A percentile compares a stretch with the other conserved stretches of the same genome.
These are phyloP conservation scores for Threskiornis aethiopicus DNA, from an alignment of 2,797 vertebrate genomes.

Conservation along the genomic window DNA sequence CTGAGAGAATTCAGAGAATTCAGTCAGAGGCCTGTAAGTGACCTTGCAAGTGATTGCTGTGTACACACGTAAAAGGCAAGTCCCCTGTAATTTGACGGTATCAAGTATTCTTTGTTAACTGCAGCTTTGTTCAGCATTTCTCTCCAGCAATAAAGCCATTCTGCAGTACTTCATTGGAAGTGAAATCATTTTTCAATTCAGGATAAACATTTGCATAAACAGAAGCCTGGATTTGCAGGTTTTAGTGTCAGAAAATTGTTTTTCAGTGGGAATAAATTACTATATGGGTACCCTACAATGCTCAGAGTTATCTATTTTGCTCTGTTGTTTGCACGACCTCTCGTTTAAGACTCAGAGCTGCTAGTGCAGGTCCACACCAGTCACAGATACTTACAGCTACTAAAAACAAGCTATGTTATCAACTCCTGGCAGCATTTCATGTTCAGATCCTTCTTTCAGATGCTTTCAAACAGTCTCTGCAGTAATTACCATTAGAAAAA, in stretches of 20 bases:
- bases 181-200: not conserved
- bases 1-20: no score
- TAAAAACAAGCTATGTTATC: not conserved
- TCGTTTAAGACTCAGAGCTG: not conserved
- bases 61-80: not conserved
- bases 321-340: not conserved
- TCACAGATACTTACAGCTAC: not conserved
- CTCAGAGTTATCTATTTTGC: not conserved
- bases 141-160: not conserved
- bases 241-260: not conserved
- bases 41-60: not conserved
- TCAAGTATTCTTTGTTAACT: not conserved
- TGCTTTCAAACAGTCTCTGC: not conserved
- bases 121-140: not conserved
- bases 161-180: not conserved
- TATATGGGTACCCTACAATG: not conserved
- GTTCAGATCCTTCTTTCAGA: not conserved
- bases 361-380: not conserved
- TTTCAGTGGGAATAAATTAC: not conserved
- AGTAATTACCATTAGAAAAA: not conserved
- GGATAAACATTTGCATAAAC: not conserved
- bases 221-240: not conserved
- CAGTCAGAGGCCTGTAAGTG: not conserved
- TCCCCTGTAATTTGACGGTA: rapidly evolving
- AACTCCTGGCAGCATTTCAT: not conserved